phyloP scores from a whole-genome alignment of 2,113 vertebrate genomes.

The Octodon degus region DNA sequence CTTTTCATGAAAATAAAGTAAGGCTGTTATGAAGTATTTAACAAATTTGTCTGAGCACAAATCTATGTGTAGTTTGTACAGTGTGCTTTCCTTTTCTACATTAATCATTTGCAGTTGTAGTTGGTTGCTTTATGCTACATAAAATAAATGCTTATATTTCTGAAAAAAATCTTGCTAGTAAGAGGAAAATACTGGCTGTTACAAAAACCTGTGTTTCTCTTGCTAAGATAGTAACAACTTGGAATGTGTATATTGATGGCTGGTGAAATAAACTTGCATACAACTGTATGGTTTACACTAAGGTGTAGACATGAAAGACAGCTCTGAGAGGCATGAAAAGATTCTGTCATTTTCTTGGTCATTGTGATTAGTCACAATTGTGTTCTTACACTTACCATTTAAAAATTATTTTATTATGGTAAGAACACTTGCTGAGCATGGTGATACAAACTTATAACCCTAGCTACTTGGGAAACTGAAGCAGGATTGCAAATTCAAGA shows the following conservation, averaged over 20 bases:
- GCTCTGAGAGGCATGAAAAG: neutral
- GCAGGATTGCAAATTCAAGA: neutral
- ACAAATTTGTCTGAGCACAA: neutral
- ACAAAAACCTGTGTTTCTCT: neutral
- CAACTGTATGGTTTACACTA: neutral
- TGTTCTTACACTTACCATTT: neutral
- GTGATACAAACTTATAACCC: neutral
- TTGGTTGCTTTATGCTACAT: slow-evolving; percentile 25
- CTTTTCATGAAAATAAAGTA: slow-evolving; percentile 22
- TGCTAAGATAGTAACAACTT: slow-evolving; percentile 14
- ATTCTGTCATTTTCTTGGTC: neutral
- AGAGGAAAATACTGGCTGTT: neutral
- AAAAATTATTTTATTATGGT: neutral
- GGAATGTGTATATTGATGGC: neutral
- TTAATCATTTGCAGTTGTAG: neutral
- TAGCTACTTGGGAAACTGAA: neutral
- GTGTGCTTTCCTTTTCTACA: neutral
- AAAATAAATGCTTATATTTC: slow-evolving; percentile 3
- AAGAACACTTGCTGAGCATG: neutral
- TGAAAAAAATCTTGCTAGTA: neutral
- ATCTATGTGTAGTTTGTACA: neutral
- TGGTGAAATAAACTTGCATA: slow-evolving; percentile 16
- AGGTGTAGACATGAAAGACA: neutral
- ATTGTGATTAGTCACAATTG: neutral
- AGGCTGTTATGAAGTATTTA: neutral